Percentiles rank a stretch among this genome's conserved stretches.
Evolutionary conservation across 2,888 invertebrate genomes (phyloP).

Genomic region (Agelastica alni): DNA sequence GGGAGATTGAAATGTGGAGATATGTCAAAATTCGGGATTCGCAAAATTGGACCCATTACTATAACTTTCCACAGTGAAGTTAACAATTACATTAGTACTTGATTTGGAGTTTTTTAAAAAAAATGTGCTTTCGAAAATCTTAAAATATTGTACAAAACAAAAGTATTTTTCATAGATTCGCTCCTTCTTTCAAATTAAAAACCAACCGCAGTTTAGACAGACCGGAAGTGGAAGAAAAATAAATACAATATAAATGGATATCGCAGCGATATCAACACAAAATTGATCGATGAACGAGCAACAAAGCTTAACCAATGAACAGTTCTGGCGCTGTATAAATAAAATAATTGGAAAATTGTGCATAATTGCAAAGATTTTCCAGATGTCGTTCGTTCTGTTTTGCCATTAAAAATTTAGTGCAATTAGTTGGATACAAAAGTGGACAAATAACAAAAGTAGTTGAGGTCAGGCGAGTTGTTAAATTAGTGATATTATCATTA

Average conservation of each 20-base stretch:
- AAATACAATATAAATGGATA: slow-evolving; percentile 21
- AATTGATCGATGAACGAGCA: slow-evolving; percentile 15
- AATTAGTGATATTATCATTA: slow-evolving; percentile 29
- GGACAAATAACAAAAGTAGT: slow-evolving; percentile 30
- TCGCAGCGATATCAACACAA: slow-evolving; percentile 10
- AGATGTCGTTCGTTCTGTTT: slow-evolving; percentile 27
- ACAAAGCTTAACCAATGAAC: slow-evolving; percentile 19
- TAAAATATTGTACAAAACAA: too few species aligned
- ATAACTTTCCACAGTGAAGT: too few species aligned
- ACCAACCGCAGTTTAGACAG: too few species aligned
- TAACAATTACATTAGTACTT: too few species aligned
- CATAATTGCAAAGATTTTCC: slow-evolving; percentile 34
- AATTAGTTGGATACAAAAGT: slow-evolving; percentile 28
- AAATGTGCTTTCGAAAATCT: too few species aligned
- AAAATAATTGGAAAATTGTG: slow-evolving; percentile 36
- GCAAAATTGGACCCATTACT: too few species aligned
- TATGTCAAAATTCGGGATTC: too few species aligned
- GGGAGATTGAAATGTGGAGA: too few species aligned
- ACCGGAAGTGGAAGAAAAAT: too few species aligned
- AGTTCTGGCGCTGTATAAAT: slow-evolving; percentile 27
- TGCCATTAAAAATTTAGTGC: slow-evolving; percentile 28
- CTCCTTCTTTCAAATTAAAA: too few species aligned
- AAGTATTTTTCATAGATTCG: too few species aligned
- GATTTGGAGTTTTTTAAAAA: too few species aligned
- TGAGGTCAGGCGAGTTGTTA: slow-evolving; percentile 26